Percentiles rank a stretch among this genome's conserved stretches.
Conservation (phyloP, 2,797 vertebrate genomes). For the Diplodus sargus region DNA sequence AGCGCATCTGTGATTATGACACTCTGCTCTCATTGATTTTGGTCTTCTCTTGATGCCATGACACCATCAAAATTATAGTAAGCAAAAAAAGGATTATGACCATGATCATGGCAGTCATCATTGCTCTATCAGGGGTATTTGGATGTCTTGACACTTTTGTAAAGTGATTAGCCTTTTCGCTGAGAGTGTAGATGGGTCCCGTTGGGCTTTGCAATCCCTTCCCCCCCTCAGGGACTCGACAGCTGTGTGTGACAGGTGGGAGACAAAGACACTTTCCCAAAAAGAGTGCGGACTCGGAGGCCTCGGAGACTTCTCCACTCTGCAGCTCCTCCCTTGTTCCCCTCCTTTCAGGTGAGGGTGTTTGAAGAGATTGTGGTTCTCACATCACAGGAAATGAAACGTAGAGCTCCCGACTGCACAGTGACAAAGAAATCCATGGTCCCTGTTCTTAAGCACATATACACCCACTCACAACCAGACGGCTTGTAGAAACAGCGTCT, state of each 20-base stretch:
- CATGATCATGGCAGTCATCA: conserved; percentile 64
- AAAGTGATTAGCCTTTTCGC: conserved; percentile 75
- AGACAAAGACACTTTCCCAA: conserved; percentile 56
- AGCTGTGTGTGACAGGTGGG: conserved; percentile 45
- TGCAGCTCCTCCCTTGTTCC: not conserved
- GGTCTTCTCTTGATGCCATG: conserved; percentile 55
- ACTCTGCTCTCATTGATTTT: conserved; percentile 76
- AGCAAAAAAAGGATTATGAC: conserved; percentile 67
- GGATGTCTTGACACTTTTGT: conserved; percentile 72
- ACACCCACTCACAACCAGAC: conserved; percentile 63
- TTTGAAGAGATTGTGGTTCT: conserved; percentile 55
- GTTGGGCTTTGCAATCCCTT: conserved; percentile 38
- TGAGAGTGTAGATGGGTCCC: conserved; percentile 53
- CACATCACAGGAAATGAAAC: conserved; percentile 62
- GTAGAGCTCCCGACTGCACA: conserved; percentile 34
- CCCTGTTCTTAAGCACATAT: conserved; percentile 62
- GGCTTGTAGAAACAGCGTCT: conserved; percentile 57
- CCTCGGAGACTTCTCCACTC: conserved; percentile 4
- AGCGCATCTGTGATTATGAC: conserved; percentile 63
- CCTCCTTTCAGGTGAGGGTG: conserved; percentile 46
- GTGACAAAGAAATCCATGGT: conserved; percentile 64
- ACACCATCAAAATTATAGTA: conserved; percentile 65
- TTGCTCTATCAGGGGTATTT: conserved; percentile 58
- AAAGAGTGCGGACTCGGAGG: conserved; percentile 2
- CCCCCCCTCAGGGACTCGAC: conserved; percentile 42